Evolutionary conservation across 2,797 vertebrate genomes (phyloP), one percentile per base, ranked within the genome.

Genomic region (Sarcophilus harrisii): DNA sequence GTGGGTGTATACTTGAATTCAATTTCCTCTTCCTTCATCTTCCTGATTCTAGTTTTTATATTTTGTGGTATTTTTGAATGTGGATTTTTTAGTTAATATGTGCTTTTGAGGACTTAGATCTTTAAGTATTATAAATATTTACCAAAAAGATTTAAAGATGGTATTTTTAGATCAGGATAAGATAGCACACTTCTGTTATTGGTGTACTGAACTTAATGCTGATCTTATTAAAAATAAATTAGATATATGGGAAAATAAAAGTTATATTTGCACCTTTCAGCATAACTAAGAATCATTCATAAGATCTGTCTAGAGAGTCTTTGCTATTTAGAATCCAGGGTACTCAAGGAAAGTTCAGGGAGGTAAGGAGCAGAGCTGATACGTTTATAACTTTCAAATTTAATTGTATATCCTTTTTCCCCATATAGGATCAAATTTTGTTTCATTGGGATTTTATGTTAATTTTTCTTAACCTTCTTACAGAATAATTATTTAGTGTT

Each of bases 401-500:
- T 32, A 95, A 73, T 52, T 90, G 28, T n/a, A 52, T 58, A 18
- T 10, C 30, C 57, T 87, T 45, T 87, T 49, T 87, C 13, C 16
- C 73, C 54, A 95, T 92, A 66, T 93, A 49, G 66, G 96, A 97
- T 98, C 95, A 97, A 87, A 95, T 98, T 97, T 95, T 94, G 30
- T 73, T 90, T 95, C n/a, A 93, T 66, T 54, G 91, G 93, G 6
- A 81, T 96, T 90, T 93, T 96, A 96, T 90, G 91, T 55, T 13
- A 4, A n/a, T 81, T 97, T 97, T 81, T 57, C 10, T 54, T 54
- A 28, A 58, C n/a, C 93, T 96, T 97, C 97, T 96, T 95, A 2
- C 98, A 99, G 99, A 99, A 99, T 97, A 99, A 99, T 98, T 99
- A 99, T 98, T 99, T 99, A 99, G 99, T 99, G 96, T 99, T 99